These are phyloP conservation scores for Eurosta solidaginis DNA, from an alignment of 1,140 invertebrate genomes.

Conservation along the genomic window DNA sequence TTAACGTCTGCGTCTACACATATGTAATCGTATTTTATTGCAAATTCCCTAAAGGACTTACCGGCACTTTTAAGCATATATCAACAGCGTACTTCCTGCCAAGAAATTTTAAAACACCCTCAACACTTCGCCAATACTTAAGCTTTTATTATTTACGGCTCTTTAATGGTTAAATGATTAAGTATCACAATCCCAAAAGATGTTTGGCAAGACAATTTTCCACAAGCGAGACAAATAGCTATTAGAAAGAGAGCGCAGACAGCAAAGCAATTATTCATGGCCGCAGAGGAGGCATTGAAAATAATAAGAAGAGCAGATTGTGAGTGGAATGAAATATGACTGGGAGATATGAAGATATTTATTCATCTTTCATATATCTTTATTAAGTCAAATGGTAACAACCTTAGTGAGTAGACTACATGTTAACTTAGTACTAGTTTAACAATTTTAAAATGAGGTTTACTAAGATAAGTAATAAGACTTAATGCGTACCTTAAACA, in stretches of 20 bases:
- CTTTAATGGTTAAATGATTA: slow-evolving; percentile 1
- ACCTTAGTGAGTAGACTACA: too few species aligned
- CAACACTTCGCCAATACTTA: too few species aligned
- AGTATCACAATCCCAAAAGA: not conserved
- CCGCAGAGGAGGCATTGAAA: not conserved
- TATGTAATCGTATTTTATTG: too few species aligned
- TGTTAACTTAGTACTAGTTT: too few species aligned
- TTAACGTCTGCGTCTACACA: too few species aligned
- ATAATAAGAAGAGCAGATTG: not conserved
- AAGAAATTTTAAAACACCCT: too few species aligned
- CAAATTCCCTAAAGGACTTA: too few species aligned
- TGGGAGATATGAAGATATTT: not conserved
- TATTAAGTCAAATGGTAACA: not conserved
- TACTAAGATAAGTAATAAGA: too few species aligned
- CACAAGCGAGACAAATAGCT: not conserved
- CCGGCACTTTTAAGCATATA: too few species aligned
- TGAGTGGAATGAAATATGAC: slow-evolving; percentile 1
- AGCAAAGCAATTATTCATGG: slow-evolving; percentile 3
- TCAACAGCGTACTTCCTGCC: too few species aligned
- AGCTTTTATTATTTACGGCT: not conserved
- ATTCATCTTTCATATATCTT: not conserved
- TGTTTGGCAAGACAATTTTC: not conserved
- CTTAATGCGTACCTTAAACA: too few species aligned
- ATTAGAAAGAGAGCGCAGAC: not conserved
- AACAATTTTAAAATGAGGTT: too few species aligned